Conservation (phyloP, 2,113 vertebrate species). For the Nymphicus hollandicus region DNA sequence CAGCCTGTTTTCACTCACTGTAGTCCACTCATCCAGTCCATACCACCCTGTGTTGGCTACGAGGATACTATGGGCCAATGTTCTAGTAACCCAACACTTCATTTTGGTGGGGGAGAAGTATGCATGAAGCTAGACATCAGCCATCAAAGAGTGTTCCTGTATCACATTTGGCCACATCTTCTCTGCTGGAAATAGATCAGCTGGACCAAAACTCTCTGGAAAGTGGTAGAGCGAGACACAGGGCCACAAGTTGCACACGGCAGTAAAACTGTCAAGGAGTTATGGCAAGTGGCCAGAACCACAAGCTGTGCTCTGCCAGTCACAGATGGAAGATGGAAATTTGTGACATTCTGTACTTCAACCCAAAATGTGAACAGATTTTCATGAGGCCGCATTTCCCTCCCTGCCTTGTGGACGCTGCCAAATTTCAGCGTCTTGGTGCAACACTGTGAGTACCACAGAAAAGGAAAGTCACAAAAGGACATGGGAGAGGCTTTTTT, state of each 20-base stretch:
- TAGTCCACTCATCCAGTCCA: background rate
- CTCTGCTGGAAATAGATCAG: conserved; percentile 11
- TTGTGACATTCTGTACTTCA: conserved; percentile 24
- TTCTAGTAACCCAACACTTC: background rate
- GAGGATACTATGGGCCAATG: background rate
- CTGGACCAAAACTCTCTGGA: background rate
- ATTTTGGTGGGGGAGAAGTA: background rate
- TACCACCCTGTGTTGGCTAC: background rate
- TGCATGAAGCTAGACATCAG: background rate
- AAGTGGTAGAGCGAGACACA: background rate
- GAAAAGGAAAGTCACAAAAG: background rate
- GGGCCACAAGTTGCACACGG: background rate
- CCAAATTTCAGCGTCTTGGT: background rate
- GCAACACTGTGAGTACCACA: background rate
- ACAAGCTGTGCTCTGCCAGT: conserved; percentile 19
- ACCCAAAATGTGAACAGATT: conserved; percentile 17
- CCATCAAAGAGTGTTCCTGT: background rate
- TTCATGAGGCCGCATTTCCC: background rate
- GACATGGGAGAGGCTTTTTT: background rate
- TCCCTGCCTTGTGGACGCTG: background rate
- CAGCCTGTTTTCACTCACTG: background rate
- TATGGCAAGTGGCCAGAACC: conserved; percentile 22
- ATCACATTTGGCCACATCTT: background rate
- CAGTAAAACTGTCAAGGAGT: conserved; percentile 13
- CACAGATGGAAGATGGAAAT: conserved; percentile 43